Percentiles rank a stretch among this genome's conserved stretches.
Conservation (phyloP, 2,797 vertebrate genomes). For the Molossus molossus region DNA sequence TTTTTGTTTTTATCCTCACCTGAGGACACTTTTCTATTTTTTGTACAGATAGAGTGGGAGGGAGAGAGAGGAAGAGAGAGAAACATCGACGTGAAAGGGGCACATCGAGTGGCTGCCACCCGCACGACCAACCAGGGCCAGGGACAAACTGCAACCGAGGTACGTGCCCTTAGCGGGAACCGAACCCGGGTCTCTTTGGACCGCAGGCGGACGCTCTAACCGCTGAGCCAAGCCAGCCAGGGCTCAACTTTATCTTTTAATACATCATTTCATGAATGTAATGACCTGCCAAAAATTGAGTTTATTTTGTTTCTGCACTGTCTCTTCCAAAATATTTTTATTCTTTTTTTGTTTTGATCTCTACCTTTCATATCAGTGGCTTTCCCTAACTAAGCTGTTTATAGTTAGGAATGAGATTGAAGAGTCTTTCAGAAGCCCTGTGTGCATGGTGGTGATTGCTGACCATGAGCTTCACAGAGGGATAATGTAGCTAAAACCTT, state of each 20-base stretch:
- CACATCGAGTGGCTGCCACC: too few relatives aligned
- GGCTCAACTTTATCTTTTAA: constrained; percentile 3
- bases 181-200: too few relatives aligned
- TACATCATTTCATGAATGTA: not conserved
- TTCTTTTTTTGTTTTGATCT: not conserved
- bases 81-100: too few relatives aligned
- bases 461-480: not conserved
- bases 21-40: too few relatives aligned
- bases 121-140: too few relatives aligned
- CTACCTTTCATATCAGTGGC: not conserved
- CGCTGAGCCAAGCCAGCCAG: too few relatives aligned
- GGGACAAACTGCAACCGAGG: too few relatives aligned
- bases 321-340: not conserved
- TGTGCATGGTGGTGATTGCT: not conserved
- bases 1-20: too few relatives aligned
- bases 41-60: too few relatives aligned
- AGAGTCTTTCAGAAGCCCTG: not conserved
- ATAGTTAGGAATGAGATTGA: constrained; percentile 4
- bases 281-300: not conserved
- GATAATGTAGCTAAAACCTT: not conserved
- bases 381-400: constrained; percentile 16
- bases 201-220: too few relatives aligned
- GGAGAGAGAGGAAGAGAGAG: too few relatives aligned
- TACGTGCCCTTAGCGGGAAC: too few relatives aligned
- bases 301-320: not conserved